These are phyloP conservation scores for Myrmecophaga tridactyla DNA, from an alignment of 2,113 vertebrate genomes.

Conservation along the genomic window DNA sequence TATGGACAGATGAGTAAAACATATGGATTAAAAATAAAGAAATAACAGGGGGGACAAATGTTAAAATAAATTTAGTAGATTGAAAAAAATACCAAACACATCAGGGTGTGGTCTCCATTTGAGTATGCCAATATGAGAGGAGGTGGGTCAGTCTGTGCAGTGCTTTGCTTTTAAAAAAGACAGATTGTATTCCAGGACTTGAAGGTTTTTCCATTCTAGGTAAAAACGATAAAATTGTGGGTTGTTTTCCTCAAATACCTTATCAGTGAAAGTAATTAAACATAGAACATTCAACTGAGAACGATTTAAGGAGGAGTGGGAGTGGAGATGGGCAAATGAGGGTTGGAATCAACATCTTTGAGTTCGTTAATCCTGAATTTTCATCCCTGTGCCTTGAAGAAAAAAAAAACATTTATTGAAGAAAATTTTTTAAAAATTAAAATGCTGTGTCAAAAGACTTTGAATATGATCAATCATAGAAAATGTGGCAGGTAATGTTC, in stretches of 20 bases:
- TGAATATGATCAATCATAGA: background rate
- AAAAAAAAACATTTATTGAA: background rate
- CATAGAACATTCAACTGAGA: background rate
- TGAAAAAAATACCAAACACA: no score
- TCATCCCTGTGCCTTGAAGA: background rate
- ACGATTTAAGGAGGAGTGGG: slow-evolving; percentile 5
- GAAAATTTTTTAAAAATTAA: background rate
- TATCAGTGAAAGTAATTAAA: slow-evolving; percentile 25
- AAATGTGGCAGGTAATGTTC: background rate
- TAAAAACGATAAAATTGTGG: slow-evolving; percentile 24
- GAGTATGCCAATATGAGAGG: background rate
- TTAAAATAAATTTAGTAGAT: no score
- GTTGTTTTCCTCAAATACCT: background rate
- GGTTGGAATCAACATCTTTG: background rate
- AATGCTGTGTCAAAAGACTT: background rate
- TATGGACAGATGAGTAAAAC: no score
- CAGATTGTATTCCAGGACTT: slow-evolving; percentile 44
- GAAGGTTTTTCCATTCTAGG: slow-evolving; percentile 16
- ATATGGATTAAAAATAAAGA: no score
- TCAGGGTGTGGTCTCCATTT: background rate
- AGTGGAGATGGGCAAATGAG: background rate
- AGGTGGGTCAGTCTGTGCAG: background rate
- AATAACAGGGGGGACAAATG: no score
- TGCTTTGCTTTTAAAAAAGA: background rate
- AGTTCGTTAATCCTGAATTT: background rate